phyloP scores from a whole-genome alignment of 1,140 invertebrate species.

The Pinna nobilis region DNA sequence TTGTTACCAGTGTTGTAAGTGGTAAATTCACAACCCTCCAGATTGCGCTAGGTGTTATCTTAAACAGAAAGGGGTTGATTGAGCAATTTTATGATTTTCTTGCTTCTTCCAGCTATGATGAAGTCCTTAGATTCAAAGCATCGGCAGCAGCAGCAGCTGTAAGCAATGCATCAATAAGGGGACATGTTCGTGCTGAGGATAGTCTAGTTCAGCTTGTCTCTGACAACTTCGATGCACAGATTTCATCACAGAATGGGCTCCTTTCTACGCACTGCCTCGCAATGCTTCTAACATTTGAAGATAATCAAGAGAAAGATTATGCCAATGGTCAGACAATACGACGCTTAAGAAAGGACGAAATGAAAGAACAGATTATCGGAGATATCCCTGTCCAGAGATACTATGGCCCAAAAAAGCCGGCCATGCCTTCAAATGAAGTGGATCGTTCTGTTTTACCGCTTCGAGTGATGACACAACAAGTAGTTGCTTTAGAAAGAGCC shows the following conservation, averaged over 20 bases:
- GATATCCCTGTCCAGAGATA: conserved; percentile 18
- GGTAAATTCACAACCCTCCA: conserved; percentile 33
- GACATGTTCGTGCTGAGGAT: background rate
- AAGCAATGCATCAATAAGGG: background rate
- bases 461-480: conserved; percentile 4
- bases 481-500: conserved; percentile 14
- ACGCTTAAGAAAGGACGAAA: background rate
- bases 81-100: conserved; percentile 29
- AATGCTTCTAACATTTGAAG: conserved; percentile 26
- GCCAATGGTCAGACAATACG: background rate
- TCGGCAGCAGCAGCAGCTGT: conserved; percentile 32
- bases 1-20: conserved; percentile 32
- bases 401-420: conserved; percentile 28
- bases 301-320: conserved; percentile 12
- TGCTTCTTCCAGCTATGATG: conserved; percentile 44
- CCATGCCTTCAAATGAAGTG: conserved; percentile 17
- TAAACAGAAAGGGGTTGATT: conserved; percentile 27
- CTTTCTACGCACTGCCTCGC: conserved; percentile 41
- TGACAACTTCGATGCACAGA: conserved; percentile 51
- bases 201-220: conserved; percentile 32
- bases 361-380: background rate
- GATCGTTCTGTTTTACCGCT: conserved; percentile 18
- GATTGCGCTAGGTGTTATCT: conserved; percentile 37
- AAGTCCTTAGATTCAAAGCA: conserved; percentile 42
- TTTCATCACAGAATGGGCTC: conserved; percentile 44